These are phyloP conservation scores for Polyodon spathula DNA, from an alignment of 2,113 vertebrate genomes.

Conservation along the genomic window DNA sequence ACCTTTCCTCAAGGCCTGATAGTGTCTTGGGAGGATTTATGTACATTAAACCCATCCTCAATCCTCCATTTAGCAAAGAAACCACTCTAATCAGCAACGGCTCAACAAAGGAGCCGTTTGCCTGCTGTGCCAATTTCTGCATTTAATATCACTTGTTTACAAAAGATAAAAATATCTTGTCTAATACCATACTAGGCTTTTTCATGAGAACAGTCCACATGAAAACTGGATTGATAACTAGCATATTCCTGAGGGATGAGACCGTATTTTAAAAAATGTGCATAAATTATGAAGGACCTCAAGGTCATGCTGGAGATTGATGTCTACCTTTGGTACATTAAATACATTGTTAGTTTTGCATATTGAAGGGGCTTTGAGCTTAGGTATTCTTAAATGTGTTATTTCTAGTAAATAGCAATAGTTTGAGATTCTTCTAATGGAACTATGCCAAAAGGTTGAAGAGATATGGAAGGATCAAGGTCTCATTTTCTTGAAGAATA, in stretches of 20 bases:
- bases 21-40: not conserved
- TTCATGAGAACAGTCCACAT: not conserved
- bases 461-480: too few species aligned
- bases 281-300: not conserved
- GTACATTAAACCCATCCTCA: not conserved
- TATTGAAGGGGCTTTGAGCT: too few species aligned
- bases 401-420: too few species aligned
- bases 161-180: constrained; percentile 3
- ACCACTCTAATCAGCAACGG: not conserved
- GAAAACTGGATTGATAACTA: constrained; percentile 5
- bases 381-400: not conserved
- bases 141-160: not conserved
- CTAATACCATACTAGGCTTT: not conserved
- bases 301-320: not conserved
- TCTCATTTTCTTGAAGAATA: too few species aligned
- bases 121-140: not conserved
- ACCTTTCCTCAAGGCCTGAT: not conserved
- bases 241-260: not conserved
- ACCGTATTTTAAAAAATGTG: not conserved
- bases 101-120: not conserved
- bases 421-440: too few species aligned
- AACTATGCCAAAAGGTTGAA: too few species aligned
- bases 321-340: not conserved
- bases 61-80: not conserved
- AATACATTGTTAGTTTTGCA: too few species aligned